These are phyloP conservation scores for Lasioglossum calceatum DNA, from an alignment of 2,888 invertebrate genomes.

Conservation along the genomic window DNA sequence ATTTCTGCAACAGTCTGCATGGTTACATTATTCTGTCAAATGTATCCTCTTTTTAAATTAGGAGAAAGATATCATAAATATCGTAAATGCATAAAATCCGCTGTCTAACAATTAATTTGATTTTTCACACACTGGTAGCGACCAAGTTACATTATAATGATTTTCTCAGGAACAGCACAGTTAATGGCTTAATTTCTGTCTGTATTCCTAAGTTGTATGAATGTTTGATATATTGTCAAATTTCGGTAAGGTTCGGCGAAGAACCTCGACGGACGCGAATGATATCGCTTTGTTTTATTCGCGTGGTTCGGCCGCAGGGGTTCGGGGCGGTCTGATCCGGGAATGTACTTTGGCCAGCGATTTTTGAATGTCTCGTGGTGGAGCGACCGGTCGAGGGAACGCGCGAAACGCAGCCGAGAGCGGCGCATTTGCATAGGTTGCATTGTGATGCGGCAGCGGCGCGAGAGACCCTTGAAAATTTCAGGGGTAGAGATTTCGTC, in stretches of 20 bases:
- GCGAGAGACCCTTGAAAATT: constrained; percentile 48
- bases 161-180: not conserved
- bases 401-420: constrained; percentile 9
- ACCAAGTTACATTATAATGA: too few relatives aligned
- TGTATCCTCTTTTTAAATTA: not conserved
- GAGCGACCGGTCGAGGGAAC: constrained; percentile 8
- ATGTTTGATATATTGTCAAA: not conserved
- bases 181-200: too few relatives aligned
- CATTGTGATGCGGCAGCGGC: constrained; percentile 48
- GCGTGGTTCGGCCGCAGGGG: not conserved
- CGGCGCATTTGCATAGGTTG: constrained; percentile 64
- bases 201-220: not conserved
- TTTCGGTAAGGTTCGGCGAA: not conserved
- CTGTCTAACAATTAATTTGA: too few relatives aligned
- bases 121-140: too few relatives aligned
- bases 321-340: not conserved
- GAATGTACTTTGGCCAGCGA: not conserved
- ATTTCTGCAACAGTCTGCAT: too few relatives aligned
- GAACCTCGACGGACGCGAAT: not conserved
- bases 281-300: not conserved
- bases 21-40: too few relatives aligned
- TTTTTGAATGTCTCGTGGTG: constrained; percentile 41
- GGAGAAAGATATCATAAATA: too few relatives aligned
- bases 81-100: too few relatives aligned
- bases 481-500: constrained; percentile 51